Evolutionary conservation across 2,888 invertebrate species (phyloP), one percentile per base, ranked within the genome.

Genomic region (Disparrhopalites patrizii): DNA sequence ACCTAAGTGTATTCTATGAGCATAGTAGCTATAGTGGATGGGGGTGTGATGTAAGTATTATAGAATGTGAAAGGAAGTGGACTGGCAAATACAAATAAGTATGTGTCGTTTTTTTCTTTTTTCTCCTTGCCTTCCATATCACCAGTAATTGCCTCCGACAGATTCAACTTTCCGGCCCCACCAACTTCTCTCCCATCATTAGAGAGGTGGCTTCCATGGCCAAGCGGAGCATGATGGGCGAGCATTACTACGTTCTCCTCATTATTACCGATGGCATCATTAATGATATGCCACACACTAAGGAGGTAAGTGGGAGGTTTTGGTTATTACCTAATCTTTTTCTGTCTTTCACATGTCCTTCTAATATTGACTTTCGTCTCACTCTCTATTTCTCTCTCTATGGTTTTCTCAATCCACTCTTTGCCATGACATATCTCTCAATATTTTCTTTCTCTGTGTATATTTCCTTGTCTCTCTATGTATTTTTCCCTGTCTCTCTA

Each of bases 231-330:
- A 78, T 79, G 67, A 79, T 79, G 69, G 82, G 82, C 3, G 76
- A 79, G 36, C 76, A 80, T 66, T 83, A 83, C 76, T 81, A 81
- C 76, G 81, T 83, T 10, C 77, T 84, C 18, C 77, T 84, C 23
- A 83, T 83, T 66, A 80, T 83, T 63, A 83, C 83, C 3, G 83
- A 83, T 76, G 83, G 83, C 1, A 80, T 81, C 38, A 83, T 83
- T 67, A 83, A 83, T 7, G 85, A 85, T 76, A 83, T 85, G 81
- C 78, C 78, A 13, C 78, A 80, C 71, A 83, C 83, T 0, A 81
- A 79, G 66, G 77, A 79, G 76, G 81, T 80, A 47, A 25, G 64
- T 55, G 2, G 43, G 5, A 7, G 18, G 13, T 43, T 43, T 18
- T 18, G 20, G n/a, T 43, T 43, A n/a, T n/a, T n/a, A n/a, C n/a